Conservation (phyloP, 1,140 invertebrate genomes). For the Cyclargus thomasi region DNA sequence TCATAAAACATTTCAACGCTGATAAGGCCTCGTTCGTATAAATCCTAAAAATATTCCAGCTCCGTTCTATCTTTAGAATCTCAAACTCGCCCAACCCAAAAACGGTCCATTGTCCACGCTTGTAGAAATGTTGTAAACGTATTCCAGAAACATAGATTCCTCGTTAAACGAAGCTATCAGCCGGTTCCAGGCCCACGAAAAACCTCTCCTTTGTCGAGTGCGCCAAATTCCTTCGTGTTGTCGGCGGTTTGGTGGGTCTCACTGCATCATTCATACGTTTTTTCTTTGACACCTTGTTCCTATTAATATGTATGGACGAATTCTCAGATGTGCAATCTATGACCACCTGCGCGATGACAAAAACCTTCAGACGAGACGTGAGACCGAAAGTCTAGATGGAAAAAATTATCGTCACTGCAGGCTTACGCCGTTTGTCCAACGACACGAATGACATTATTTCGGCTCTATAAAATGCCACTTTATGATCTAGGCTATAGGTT, state of each 20-base stretch:
- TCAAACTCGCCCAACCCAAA: not conserved
- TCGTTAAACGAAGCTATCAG: slow-evolving; percentile 64
- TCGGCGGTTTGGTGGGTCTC: slow-evolving; percentile 57
- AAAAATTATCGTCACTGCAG: too few relatives aligned
- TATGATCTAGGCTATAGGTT: too few relatives aligned
- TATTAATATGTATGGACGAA: slow-evolving; percentile 60
- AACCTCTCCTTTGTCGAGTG: slow-evolving; percentile 57
- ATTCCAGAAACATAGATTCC: slow-evolving; percentile 17
- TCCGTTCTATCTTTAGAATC: not conserved
- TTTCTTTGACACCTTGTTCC: slow-evolving; percentile 61
- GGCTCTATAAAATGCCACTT: too few relatives aligned
- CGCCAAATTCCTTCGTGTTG: slow-evolving; percentile 64
- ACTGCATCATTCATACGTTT: slow-evolving; percentile 71
- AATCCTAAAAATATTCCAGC: not conserved
- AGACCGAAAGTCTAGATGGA: too few relatives aligned
- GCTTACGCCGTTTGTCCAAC: too few relatives aligned
- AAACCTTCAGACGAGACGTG: not conserved
- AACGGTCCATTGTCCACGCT: not conserved
- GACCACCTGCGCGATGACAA: slow-evolving; percentile 16
- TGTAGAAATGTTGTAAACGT: slow-evolving; percentile 12
- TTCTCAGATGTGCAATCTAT: slow-evolving; percentile 1
- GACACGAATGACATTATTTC: too few relatives aligned
- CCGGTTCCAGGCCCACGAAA: slow-evolving; percentile 44
- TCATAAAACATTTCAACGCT: too few relatives aligned
- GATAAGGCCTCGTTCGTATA: too few relatives aligned